These are phyloP conservation scores for Colius striatus DNA, from an alignment of 2,113 vertebrate genomes.

Conservation along the genomic window DNA sequence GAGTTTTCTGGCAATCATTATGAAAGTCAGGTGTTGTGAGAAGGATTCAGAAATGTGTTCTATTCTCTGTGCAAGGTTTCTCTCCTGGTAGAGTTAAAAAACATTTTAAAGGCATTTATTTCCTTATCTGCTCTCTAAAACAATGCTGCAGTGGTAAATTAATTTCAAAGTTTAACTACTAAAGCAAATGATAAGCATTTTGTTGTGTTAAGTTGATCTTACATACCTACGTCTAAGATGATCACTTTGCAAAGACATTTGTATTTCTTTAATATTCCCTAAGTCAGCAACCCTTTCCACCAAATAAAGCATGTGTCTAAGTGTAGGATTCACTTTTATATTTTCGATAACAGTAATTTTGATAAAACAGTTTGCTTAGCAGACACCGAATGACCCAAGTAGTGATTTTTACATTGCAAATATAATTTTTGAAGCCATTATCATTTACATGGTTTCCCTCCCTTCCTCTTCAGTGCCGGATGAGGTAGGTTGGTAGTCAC, in stretches of 20 bases:
- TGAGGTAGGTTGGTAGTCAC: constrained; percentile 28
- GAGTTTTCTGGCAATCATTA: not conserved
- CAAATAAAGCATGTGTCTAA: not conserved
- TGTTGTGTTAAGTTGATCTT: not conserved
- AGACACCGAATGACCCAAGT: not conserved
- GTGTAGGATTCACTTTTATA: not conserved
- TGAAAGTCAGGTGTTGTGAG: not conserved
- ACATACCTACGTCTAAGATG: not conserved
- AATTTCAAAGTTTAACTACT: not conserved
- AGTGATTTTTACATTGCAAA: constrained; percentile 34
- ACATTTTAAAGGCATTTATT: not conserved
- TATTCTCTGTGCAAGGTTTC: not conserved
- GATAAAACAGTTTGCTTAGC: constrained; percentile 22
- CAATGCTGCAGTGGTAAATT: not conserved
- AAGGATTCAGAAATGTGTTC: not conserved
- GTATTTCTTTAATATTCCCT: not conserved
- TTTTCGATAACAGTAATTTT: constrained; percentile 26
- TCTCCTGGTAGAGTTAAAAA: not conserved
- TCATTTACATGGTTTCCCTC: constrained; percentile 7
- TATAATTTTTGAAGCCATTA: constrained; percentile 13
- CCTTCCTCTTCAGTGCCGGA: constrained; percentile 3
- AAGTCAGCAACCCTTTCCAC: constrained; percentile 3
- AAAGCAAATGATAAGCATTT: constrained; percentile 4
- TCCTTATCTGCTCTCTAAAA: not conserved
- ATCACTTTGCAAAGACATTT: not conserved